Base-by-base conservation (phyloP, 2,888 invertebrate species). In the Lysandra bellargus region DNA sequence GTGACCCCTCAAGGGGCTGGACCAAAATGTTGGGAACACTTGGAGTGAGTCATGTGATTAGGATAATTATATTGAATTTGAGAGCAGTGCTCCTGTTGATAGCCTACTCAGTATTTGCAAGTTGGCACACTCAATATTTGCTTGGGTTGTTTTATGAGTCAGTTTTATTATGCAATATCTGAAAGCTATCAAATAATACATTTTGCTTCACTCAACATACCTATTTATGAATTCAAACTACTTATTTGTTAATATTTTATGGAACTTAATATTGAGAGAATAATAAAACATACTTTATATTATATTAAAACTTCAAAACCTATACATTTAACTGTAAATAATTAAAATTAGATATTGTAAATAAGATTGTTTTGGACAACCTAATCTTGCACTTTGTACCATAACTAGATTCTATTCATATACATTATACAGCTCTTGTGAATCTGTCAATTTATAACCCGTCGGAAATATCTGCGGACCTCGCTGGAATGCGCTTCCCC, bases 311-410 rank as follows among this genome's bases (percentile, higher is more conserved):
- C 14, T 69, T 33, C 17, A 69, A 64, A 64, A 37, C 12, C 30
- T 69, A 30, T 30, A 33, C 69, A 33, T 37, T 69, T 69, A 37
- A 69, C 69, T 69, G 69, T 69, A 69, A 69, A 69, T 69, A 69
- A 69, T 69, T 69, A 37, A 5, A 69, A 69, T 33, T 6, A 69
- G 37, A 37, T 69, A 69, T 69, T 69, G 64, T 69, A 69, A 30
- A 69, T 69, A 69, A 57, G 57, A 57, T 69, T 33, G 30, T 61
- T 61, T 61, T 61, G 30, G 30, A 33, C 30, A 12, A 30, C 14
- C 37, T 37, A 17, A 33, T 69, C 33, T 37, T 69, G 69, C 69
- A 69, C 69, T 33, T 69, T 33, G 69, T 69, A 33, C 69, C 14
- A 33, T 33, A 33, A 33, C 69, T 69, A 33, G 12, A 33, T 30